Evolutionary conservation across 1,140 invertebrate genomes (phyloP).

Genomic region (Venturia canescens): DNA sequence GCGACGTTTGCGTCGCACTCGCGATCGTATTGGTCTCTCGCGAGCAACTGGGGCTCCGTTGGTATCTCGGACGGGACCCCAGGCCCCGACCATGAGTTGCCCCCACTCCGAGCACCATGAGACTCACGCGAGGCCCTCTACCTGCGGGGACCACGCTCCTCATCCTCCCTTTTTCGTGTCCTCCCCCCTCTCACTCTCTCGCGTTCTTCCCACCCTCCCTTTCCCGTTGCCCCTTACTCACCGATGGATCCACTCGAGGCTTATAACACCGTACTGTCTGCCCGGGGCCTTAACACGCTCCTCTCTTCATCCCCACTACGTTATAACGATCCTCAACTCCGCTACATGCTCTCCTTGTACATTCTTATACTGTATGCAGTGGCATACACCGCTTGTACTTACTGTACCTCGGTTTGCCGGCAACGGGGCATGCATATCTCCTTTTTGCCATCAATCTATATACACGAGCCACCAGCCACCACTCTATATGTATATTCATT

Average conservation of each 20-base stretch:
- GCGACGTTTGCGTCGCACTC: constrained; percentile 40
- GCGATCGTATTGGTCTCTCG: constrained; percentile 61
- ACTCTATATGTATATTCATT: neutral
- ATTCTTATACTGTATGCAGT: constrained; percentile 12
- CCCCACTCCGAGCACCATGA: constrained; percentile 48
- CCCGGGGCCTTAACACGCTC: constrained; percentile 5
- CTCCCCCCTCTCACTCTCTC: constrained; percentile 47
- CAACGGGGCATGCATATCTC: constrained; percentile 40
- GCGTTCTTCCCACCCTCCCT: constrained; percentile 36
- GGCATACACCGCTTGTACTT: constrained; percentile 13
- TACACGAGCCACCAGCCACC: neutral
- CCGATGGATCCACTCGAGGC: constrained; percentile 18
- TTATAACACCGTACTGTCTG: constrained; percentile 38
- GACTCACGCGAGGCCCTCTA: constrained; percentile 35
- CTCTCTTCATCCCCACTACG: constrained; percentile 4
- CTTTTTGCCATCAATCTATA: constrained; percentile 24
- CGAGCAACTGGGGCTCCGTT: constrained; percentile 71
- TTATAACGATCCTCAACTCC: neutral
- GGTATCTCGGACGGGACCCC: constrained; percentile 64
- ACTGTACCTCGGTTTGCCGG: constrained; percentile 23
- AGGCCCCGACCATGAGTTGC: constrained; percentile 68
- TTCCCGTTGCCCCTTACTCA: neutral
- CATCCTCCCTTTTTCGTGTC: constrained; percentile 39
- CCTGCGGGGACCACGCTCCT: constrained; percentile 52
- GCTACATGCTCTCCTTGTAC: constrained; percentile 7